Evolutionary conservation across 2,113 vertebrate species (phyloP), one percentile per base, ranked within the genome.

Genomic region (Motacilla tschutschensis): DNA sequence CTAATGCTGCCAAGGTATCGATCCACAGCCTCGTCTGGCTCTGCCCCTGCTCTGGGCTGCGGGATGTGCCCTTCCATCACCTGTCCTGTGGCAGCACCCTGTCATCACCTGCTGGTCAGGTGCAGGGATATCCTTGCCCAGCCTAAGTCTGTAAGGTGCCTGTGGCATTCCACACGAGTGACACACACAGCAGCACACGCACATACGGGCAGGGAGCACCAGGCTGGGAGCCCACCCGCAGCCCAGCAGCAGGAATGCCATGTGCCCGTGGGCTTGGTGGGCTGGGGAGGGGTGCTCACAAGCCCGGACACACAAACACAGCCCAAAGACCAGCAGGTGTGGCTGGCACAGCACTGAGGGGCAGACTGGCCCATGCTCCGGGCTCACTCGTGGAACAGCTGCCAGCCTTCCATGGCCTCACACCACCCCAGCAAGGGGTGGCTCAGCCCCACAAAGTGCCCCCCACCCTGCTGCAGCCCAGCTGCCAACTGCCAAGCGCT

Each of bases 381-480:
- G 38, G 17, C 40, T 70, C 8, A 4, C n/a, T 41, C 46, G 26
- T 3, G 8, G 28, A 24, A 47, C 1, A 0, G 35, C 48, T 58
- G 48, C 10, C 31, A 76, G 69, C 31, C 29, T 70, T 74, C 31
- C 2, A 1, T 1, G 6, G n/a, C 46, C 20, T 75, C 12, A 8
- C 25, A 33, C 5, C 35, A n/a, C 22, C 12, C 29, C 7, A 6
- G 33, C 18, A 66, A 62, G 0, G 1, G 17, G 62, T 14, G n/a
- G 8, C 20, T 60, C 21, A 62, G 38, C 28, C 60, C 21, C 7
- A 5, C 0, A 0, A 40, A 48, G 36, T 36, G 24, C 15, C 33
- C 35, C 33, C 29, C 1, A 1, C 7, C 24, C 8, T 0, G 1
- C 40, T 1, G 0, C 33, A 40, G 38, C 48, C 35, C 10, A 8